Percentiles rank a stretch among this genome's conserved stretches.
phyloP scores from a whole-genome alignment of 2,888 invertebrate species.

The Zootermopsis nevadensis region DNA sequence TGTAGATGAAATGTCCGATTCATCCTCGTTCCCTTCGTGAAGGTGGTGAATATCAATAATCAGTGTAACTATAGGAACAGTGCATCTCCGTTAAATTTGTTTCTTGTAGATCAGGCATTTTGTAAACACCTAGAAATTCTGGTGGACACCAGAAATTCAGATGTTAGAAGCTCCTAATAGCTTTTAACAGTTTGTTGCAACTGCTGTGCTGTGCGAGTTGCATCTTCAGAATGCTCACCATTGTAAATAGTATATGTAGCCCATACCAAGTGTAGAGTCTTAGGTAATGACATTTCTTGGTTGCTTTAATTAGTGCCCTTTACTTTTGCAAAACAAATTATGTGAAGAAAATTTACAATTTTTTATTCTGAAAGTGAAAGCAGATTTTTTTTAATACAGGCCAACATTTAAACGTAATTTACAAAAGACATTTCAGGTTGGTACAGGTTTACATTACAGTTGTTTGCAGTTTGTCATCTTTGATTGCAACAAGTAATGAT shows the following conservation, averaged over 20 bases:
- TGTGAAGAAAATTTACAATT: too few species aligned
- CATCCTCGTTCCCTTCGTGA: background rate
- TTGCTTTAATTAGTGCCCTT: conserved; percentile 9
- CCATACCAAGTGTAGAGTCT: background rate
- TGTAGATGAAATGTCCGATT: conserved; percentile 25
- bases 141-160: conserved; percentile 2
- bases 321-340: background rate
- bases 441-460: too few species aligned
- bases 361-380: too few species aligned
- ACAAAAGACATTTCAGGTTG: too few species aligned
- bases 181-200: conserved; percentile 1
- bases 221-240: conserved; percentile 21
- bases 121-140: background rate
- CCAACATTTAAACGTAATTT: too few species aligned
- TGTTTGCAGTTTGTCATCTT: too few species aligned
- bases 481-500: too few species aligned
- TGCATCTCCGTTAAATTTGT: background rate
- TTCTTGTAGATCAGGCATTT: background rate
- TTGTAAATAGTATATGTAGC: conserved; percentile 22
- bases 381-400: too few species aligned
- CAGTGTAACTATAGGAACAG: background rate
- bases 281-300: background rate
- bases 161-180: background rate
- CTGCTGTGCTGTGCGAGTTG: background rate
- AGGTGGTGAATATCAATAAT: conserved; percentile 2